Conservation (phyloP, 1,140 invertebrate species). For the Physella acuta region DNA sequence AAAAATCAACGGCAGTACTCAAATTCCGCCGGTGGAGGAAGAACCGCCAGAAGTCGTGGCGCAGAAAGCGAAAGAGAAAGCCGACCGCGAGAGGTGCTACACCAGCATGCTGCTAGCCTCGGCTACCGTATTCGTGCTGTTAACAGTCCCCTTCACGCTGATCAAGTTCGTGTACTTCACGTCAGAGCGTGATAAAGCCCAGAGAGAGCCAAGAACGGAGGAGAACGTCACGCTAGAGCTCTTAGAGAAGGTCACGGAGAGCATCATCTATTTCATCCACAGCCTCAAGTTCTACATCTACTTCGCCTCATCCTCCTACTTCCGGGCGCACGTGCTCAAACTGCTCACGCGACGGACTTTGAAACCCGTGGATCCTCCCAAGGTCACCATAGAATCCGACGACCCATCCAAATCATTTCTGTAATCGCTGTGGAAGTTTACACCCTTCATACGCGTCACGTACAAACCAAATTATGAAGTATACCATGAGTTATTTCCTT, state of each 20-base stretch:
- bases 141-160: constrained; percentile 8
- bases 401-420: too few relatives aligned
- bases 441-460: too few relatives aligned
- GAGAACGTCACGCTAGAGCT: background rate
- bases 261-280: constrained; percentile 11
- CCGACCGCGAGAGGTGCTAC: background rate
- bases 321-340: constrained; percentile 3
- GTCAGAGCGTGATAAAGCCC: background rate
- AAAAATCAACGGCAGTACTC: background rate
- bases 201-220: background rate
- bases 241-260: background rate
- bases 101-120: constrained; percentile 5
- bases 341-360: background rate
- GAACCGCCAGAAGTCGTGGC: constrained; percentile 5
- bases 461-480: too few relatives aligned
- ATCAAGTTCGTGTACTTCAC: constrained; percentile 2
- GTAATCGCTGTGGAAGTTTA: too few relatives aligned
- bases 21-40: background rate
- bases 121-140: background rate
- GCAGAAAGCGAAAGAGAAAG: constrained; percentile 15
- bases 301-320: constrained; percentile 6
- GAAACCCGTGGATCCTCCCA: too few relatives aligned
- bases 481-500: too few relatives aligned
- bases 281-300: constrained; percentile 19
- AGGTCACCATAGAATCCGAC: too few relatives aligned